Conservation (phyloP, 2,888 invertebrate genomes). For the Creontiades dilutus region DNA sequence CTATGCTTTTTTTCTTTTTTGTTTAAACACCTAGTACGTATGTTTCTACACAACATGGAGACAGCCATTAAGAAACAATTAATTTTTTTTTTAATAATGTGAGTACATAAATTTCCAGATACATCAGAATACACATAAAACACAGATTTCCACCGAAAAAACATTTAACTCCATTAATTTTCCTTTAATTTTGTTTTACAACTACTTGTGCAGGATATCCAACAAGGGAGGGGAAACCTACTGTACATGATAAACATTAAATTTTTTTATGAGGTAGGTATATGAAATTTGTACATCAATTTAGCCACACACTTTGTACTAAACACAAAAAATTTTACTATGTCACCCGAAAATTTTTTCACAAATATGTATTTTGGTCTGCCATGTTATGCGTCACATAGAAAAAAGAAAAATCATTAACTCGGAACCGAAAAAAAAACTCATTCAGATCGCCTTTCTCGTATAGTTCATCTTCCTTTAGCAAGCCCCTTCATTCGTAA, state of each 20-base stretch:
- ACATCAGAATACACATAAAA: conserved; percentile 73
- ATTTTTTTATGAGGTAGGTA: conserved; percentile 71
- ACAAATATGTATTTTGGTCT: conserved; percentile 73
- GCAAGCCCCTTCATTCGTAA: conserved; percentile 13
- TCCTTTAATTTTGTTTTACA: conserved; percentile 58
- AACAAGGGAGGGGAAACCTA: conserved; percentile 63
- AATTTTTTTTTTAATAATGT: conserved; percentile 70
- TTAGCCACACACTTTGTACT: conserved; percentile 67
- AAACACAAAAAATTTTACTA: conserved; percentile 46
- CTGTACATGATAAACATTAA: conserved; percentile 62
- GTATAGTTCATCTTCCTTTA: background rate
- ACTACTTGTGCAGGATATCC: conserved; percentile 71
- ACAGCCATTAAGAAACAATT: conserved; percentile 72
- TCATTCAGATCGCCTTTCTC: conserved; percentile 53
- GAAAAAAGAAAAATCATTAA: conserved; percentile 37
- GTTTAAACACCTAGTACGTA: conserved; percentile 73
- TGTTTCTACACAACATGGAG: conserved; percentile 75
- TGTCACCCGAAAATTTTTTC: conserved; percentile 56
- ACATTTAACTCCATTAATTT: conserved; percentile 73
- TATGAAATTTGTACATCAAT: conserved; percentile 73
- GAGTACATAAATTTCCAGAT: conserved; percentile 71
- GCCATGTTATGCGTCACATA: conserved; percentile 75
- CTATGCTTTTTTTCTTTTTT: conserved; percentile 72
- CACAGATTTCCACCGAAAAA: conserved; percentile 72
- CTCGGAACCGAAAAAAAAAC: conserved; percentile 3